These are phyloP conservation scores for Flexamia atlantica DNA, from an alignment of 2,888 invertebrate genomes.

Conservation along the genomic window DNA sequence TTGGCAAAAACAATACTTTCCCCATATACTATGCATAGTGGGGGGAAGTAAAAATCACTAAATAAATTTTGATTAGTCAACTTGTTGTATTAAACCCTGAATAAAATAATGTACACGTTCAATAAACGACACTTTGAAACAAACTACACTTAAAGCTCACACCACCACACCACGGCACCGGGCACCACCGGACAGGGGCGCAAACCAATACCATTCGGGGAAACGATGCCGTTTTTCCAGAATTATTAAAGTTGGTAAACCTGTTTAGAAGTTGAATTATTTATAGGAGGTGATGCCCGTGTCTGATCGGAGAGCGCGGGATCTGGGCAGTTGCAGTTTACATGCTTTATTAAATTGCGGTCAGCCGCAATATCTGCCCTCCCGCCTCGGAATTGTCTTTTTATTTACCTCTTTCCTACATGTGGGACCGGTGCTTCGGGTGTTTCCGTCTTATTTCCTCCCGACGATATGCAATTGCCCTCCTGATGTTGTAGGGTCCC, in stretches of 20 bases:
- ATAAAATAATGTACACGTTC: no score
- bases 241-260: constrained; percentile 55
- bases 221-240: constrained; percentile 50
- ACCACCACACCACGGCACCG: not conserved
- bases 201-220: constrained; percentile 53
- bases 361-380: constrained; percentile 24
- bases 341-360: constrained; percentile 54
- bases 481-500: no score
- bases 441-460: not conserved
- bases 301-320: constrained; percentile 4
- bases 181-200: not conserved
- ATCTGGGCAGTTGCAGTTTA: constrained; percentile 10
- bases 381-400: constrained; percentile 33
- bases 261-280: constrained; percentile 60
- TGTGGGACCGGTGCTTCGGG: not conserved
- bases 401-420: constrained; percentile 37
- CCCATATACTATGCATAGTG: no score
- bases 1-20: no score
- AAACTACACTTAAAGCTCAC: no score
- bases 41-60: no score
- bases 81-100: no score
- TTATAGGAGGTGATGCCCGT: constrained; percentile 48
- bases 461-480: no score
- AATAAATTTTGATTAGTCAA: no score
- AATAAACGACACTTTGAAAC: no score